These are phyloP conservation scores for Vannuccia rotundouncinata DNA, from an alignment of 2,888 invertebrate genomes.

Conservation along the genomic window DNA sequence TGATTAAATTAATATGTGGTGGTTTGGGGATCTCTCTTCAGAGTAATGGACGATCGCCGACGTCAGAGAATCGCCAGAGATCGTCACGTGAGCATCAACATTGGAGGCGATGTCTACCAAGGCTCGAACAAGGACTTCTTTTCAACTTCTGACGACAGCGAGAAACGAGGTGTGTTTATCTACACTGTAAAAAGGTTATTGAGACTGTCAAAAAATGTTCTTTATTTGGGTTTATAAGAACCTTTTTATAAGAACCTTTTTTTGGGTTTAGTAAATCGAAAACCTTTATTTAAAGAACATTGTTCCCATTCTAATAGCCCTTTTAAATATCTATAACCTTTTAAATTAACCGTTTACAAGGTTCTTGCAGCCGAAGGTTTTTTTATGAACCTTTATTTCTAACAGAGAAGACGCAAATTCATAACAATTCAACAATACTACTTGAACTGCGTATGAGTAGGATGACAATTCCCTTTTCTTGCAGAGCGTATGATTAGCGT, in stretches of 20 bases:
- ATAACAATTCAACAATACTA: too few relatives aligned
- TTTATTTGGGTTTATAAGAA: too few relatives aligned
- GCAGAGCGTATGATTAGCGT: neutral
- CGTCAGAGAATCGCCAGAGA: neutral
- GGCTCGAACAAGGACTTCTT: conserved; percentile 1
- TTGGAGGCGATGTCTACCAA: neutral
- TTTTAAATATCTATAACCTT: too few relatives aligned
- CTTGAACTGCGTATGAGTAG: too few relatives aligned
- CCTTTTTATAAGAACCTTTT: neutral
- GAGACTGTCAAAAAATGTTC: too few relatives aligned
- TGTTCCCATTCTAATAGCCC: too few relatives aligned
- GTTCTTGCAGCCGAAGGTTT: too few relatives aligned
- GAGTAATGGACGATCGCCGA: neutral
- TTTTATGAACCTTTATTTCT: too few relatives aligned
- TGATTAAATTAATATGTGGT: neutral
- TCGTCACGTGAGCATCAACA: conserved; percentile 17
- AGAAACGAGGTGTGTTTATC: conserved; percentile 7
- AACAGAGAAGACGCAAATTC: too few relatives aligned
- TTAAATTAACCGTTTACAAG: too few relatives aligned
- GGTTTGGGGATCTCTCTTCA: neutral
- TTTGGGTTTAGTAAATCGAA: neutral
- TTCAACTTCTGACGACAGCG: neutral
- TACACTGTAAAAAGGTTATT: too few relatives aligned
- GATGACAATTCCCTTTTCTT: neutral
- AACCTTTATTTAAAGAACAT: too few relatives aligned